phyloP scores from a whole-genome alignment of 1,140 invertebrate species.

The Orius insidiosus region DNA sequence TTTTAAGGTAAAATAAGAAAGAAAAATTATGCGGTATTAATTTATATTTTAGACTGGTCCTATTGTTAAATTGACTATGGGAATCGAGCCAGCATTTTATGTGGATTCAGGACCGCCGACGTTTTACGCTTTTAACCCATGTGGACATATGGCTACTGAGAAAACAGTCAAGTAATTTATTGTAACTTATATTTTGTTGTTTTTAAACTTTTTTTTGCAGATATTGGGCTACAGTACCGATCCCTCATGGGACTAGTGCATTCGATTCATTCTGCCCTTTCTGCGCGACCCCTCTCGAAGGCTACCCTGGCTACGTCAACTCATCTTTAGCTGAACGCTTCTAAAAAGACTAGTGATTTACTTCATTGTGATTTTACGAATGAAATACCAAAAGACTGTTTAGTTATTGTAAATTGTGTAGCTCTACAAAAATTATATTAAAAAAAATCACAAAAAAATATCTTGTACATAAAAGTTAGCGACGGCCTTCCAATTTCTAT shows the following conservation, averaged over 20 bases:
- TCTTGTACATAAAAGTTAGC: neutral
- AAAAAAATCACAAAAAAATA: neutral
- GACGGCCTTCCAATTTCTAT: slow-evolving; percentile 3
- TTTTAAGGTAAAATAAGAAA: too few relatives aligned
- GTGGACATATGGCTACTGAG: slow-evolving; percentile 97
- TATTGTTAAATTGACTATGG: slow-evolving; percentile 83
- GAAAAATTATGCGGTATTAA: too few relatives aligned
- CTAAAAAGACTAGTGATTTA: slow-evolving; percentile 1
- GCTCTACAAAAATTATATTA: neutral
- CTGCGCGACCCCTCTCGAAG: slow-evolving; percentile 83
- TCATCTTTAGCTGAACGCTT: slow-evolving; percentile 57
- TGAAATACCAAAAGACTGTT: slow-evolving; percentile 2
- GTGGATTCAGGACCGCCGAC: slow-evolving; percentile 79
- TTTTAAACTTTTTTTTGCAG: slow-evolving; percentile 37
- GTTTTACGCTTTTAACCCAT: slow-evolving; percentile 88
- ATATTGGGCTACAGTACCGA: slow-evolving; percentile 86
- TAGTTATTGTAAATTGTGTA: neutral
- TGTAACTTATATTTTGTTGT: neutral
- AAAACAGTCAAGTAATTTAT: slow-evolving; percentile 92
- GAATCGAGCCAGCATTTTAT: slow-evolving; percentile 91
- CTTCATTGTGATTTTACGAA: neutral
- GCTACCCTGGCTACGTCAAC: slow-evolving; percentile 79
- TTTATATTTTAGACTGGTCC: slow-evolving; percentile 39
- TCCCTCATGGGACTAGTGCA: slow-evolving; percentile 95
- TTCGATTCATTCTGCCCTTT: slow-evolving; percentile 97